Base-by-base conservation (phyloP, 1,140 invertebrate species). In the Heliconius congener region DNA sequence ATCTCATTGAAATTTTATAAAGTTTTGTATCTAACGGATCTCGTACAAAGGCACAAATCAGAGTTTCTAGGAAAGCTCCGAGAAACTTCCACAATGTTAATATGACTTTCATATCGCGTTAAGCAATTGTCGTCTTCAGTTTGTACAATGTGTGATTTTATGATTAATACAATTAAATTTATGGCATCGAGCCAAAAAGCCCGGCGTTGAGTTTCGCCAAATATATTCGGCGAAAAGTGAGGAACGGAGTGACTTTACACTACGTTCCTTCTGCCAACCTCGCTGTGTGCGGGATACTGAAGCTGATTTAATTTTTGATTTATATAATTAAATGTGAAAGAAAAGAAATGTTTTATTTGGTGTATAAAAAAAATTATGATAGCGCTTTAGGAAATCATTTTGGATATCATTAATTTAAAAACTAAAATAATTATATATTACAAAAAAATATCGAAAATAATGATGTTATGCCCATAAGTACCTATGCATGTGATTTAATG, bases 31-130 rank as follows among this genome's bases (percentile, higher is more conserved):
- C 74, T 71, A 27, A 80, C 66, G 74, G 71, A 52, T 66, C 71
- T 76, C 66, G 74, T 73, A 76, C 74, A 76, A 80, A 80, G 74
- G 71, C 75, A 76, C 74, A 66, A 80, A 80, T 80, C 55, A 80
- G 46, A 71, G 74, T n/a, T 76, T 30, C 70, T 80, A 39, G 60
- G 55, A 80, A 76, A 72, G 42, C 73, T 73, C 70, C 42, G 57
- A 27, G 50, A 76, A 71, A 79, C 78, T 75, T 57, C 23, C 16
- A 37, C 70, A 42, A 71, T 71, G 76, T 52, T 77, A 71, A 72
- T 77, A 77, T 71, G 76, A 77, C 46, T 71, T 77, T 37, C 70
- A 77, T 71, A 52, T 71, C 55, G 34, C 13, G 60, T 66, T 30
- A 13, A 30, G 60, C 27, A 66, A 66, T 66, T 66, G 27, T 30